Evolutionary conservation across 92 coral and sea anemone genomes (phyloP), one percentile per base, ranked within the genome.

Genomic region (Muricea muricata): DNA sequence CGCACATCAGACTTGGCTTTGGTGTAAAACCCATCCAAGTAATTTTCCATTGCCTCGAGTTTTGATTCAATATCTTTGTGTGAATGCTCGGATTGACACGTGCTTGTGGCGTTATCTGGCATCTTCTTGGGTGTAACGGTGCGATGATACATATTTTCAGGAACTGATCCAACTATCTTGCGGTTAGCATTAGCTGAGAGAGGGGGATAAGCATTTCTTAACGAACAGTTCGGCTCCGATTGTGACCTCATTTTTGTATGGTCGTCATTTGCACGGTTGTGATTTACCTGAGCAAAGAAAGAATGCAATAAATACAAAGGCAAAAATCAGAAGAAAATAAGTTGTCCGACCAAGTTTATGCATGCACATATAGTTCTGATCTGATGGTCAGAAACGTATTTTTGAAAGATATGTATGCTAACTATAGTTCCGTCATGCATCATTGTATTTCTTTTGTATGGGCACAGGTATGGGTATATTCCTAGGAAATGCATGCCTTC

Each of bases 1-100:
- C 94, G 92, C 12, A 96, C 72, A 69, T 96, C 99, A 18, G 93
- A 81, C 74, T 96, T 93, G 61, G 94, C 94, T 83, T 90, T 93
- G 61, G 90, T 81, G 90, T 91, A 90, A 88, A 96, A 93, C 69
- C 93, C 89, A 89, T 96, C 99, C 60, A 96, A 80, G 65, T 92
- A 81, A 33, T 85, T 86, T 86, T 93, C 98, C 54, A 96, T 67
- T 4, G 94, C 84, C 42, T 93, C 93, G 18, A 96, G 88, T 54
- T 91, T 88, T 33, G 87, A 76, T 37, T 96, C 93, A 2, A 96
- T 73, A 31, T 90, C 84, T 24, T 90, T 78, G 61, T 45, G 70
- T 20, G 83, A 23, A 4, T 56, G 8, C 12, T 78, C 71, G 83
- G 9, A 70, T 21, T 34, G 33, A 29, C 17, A 35, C 11, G 37